These are phyloP conservation scores for Metallyticus violacea DNA, from an alignment of 2,888 invertebrate species.

Conservation along the genomic window DNA sequence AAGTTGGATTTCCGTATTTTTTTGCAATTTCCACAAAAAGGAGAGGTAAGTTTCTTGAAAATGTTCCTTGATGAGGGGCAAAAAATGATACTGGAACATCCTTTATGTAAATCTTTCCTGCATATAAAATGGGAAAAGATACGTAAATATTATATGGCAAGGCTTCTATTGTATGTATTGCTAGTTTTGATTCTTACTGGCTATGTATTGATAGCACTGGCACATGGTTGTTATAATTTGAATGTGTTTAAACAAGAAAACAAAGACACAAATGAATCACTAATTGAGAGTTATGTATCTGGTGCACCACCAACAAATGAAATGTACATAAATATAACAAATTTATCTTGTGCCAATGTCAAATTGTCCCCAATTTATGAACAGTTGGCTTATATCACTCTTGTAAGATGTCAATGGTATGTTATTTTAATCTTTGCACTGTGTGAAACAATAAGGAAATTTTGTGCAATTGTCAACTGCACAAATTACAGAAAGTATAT, in stretches of 20 bases:
- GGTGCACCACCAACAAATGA: background rate
- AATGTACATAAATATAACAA: background rate
- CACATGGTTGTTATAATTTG: background rate
- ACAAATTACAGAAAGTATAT: constrained; percentile 45
- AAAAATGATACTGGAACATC: constrained; percentile 49
- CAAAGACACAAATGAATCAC: background rate
- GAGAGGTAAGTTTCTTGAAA: constrained; percentile 49
- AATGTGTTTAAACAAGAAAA: constrained; percentile 53
- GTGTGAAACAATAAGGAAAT: constrained; percentile 45
- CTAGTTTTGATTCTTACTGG: constrained; percentile 45
- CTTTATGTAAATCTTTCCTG: constrained; percentile 50
- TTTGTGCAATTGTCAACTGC: constrained; percentile 45
- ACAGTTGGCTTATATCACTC: background rate
- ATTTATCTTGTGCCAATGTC: background rate
- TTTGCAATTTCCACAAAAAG: constrained; percentile 44
- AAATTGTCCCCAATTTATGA: background rate
- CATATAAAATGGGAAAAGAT: constrained; percentile 52
- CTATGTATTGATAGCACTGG: constrained; percentile 38
- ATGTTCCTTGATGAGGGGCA: constrained; percentile 49
- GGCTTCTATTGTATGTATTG: constrained; percentile 43
- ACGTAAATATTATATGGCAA: constrained; percentile 47
- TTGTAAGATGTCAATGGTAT: constrained; percentile 40
- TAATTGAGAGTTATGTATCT: background rate
- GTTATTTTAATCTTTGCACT: constrained; percentile 42
- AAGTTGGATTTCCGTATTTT: constrained; percentile 45